Evolutionary conservation across 1,140 invertebrate genomes (phyloP).

Genomic region (Drosophila lacertosa): DNA sequence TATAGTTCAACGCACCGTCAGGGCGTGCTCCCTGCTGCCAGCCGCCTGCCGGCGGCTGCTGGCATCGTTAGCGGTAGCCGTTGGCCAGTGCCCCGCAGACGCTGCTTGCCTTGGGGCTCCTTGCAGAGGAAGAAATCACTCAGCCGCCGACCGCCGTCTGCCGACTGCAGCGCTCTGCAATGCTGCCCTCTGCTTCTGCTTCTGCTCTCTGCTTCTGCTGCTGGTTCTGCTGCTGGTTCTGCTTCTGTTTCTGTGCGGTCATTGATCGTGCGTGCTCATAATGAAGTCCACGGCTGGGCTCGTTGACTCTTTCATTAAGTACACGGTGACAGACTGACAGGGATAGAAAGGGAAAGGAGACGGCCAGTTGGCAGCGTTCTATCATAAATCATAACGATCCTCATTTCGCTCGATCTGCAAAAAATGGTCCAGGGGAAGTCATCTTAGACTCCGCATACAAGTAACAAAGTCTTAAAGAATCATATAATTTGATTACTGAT

Average conservation of each 20-base stretch:
- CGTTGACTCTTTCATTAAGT: slow-evolving; percentile 50
- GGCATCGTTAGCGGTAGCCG: slow-evolving; percentile 55
- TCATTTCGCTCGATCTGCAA: not conserved
- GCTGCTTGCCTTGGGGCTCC: slow-evolving; percentile 17
- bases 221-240: too few species aligned
- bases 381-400: slow-evolving; percentile 2
- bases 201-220: too few species aligned
- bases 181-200: too few species aligned
- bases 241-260: too few species aligned
- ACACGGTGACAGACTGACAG: slow-evolving; percentile 8
- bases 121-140: slow-evolving; percentile 61
- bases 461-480: not conserved
- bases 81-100: slow-evolving; percentile 58
- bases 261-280: slow-evolving; percentile 72
- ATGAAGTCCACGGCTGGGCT: slow-evolving; percentile 77
- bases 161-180: slow-evolving; percentile 18
- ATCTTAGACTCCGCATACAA: not conserved
- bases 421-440: not conserved
- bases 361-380: not conserved
- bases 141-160: slow-evolving; percentile 50
- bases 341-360: not conserved
- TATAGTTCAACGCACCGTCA: slow-evolving; percentile 77
- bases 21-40: slow-evolving; percentile 23
- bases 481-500: slow-evolving; percentile 4
- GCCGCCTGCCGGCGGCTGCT: slow-evolving; percentile 8